Conservation (phyloP, 2,113 vertebrate genomes). For the Sinosuthora webbiana region DNA sequence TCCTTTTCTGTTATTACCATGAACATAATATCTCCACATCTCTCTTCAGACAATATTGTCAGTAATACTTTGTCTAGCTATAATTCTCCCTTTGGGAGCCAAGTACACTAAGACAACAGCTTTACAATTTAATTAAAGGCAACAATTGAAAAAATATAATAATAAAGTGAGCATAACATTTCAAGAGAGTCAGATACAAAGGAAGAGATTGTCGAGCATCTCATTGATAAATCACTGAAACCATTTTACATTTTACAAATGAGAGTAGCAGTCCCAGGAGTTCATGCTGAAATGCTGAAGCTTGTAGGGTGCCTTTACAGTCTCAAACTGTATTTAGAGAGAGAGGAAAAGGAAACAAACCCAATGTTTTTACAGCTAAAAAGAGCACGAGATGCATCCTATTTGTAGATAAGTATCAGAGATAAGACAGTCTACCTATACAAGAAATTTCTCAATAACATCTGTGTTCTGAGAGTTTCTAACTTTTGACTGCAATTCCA, state of each 20-base stretch:
- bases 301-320: background rate
- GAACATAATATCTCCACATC: slow-evolving; percentile 50
- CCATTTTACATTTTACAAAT: background rate
- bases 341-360: background rate
- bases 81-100: slow-evolving; percentile 61
- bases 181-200: background rate
- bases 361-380: background rate
- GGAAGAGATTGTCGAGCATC: background rate
- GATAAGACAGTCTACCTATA: background rate
- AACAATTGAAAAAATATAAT: slow-evolving; percentile 47
- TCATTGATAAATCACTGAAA: background rate
- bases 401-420: background rate
- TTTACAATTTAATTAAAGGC: slow-evolving; percentile 70
- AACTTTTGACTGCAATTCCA: background rate
- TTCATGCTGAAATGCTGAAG: background rate
- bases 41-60: slow-evolving; percentile 67
- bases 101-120: slow-evolving; percentile 24
- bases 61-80: slow-evolving; percentile 60
- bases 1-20: slow-evolving; percentile 52
- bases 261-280: background rate
- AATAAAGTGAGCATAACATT: slow-evolving; percentile 6
- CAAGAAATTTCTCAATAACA: background rate
- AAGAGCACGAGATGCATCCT: background rate
- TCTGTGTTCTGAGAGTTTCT: background rate
- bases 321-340: background rate